Evolutionary conservation across 2,888 invertebrate species (phyloP), one percentile per base, ranked within the genome.

Genomic region (Callimorpha dominula): DNA sequence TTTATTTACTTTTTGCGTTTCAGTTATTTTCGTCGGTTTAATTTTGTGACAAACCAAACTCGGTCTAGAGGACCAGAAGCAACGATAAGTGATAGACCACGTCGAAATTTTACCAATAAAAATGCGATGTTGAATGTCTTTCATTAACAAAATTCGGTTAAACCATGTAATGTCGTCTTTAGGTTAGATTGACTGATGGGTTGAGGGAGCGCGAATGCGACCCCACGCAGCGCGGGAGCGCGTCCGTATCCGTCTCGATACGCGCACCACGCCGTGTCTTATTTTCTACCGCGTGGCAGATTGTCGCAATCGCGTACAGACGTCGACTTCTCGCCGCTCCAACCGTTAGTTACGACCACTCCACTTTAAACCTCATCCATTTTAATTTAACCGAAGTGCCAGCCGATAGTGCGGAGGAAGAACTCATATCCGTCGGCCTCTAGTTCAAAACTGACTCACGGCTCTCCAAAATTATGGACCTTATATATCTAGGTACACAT

Each of bases 311-410:
- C 89, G 91, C 86, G 86, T 86, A 87, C 90, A 90, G 89, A 89
- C 92, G 91, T 83, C 89, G 52, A 42, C 42, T 9, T 43, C 31
- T 60, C 31, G 90, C 86, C 92, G 87, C 90, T 89, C 89, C 93
- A 94, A 94, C 94, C 89, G 94, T 94, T 92, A 94, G 94, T 94
- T 94, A 94, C 91, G 91, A 91, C 90, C 91, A 93, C 92, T 91
- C 95, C 95, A 95, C 94, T 95, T 95, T 94, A 95, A 94, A 93
- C 92, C 93, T 95, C 95, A 94, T 95, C 94, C 94, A 95, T 95
- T 95, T 93, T 95, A 95, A 95, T 95, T 94, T 93, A 95, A 92
- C 93, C 94, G 92, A 95, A 95, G 94, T 95, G 94, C 93, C 94
- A 94, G 92, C 93, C 95, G 95, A 95, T 95, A 93, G 91, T 90